Evolutionary conservation across 2,797 vertebrate species (phyloP).

Genomic region (Anisognathus igniventris): DNA sequence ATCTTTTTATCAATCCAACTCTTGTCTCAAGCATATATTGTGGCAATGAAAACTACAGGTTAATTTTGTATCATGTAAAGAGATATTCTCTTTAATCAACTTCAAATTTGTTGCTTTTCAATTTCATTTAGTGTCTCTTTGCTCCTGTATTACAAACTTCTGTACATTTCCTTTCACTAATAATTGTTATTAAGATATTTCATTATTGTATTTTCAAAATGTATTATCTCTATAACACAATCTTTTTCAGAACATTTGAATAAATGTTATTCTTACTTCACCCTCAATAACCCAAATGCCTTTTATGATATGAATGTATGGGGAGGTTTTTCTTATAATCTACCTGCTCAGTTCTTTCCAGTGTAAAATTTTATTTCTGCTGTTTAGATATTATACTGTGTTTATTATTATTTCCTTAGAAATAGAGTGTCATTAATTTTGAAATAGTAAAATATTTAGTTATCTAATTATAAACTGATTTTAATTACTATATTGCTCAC

Average conservation of each 20-base stretch:
- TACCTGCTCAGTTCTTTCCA: background rate
- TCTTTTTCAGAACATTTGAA: background rate
- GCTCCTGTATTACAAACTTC: background rate
- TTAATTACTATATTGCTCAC: slow-evolving; percentile 2
- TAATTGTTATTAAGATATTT: background rate
- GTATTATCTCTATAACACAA: background rate
- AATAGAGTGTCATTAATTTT: slow-evolving; percentile 8
- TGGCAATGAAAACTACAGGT: background rate
- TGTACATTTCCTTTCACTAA: background rate
- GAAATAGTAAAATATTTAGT: background rate
- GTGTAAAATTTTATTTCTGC: background rate
- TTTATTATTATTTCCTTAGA: background rate
- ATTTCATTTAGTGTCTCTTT: background rate
- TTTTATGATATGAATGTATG: background rate
- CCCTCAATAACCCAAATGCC: background rate
- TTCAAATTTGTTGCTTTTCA: background rate
- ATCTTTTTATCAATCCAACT: background rate
- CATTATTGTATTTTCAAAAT: background rate
- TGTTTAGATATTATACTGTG: background rate
- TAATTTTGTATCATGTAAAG: background rate
- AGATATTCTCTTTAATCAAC: background rate
- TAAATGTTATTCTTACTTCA: background rate
- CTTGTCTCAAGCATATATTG: background rate
- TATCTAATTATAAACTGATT: slow-evolving; percentile 29
- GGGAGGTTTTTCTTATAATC: background rate